Evolutionary conservation across 2,113 vertebrate genomes (phyloP).

Genomic region (Australoheros scitulus): DNA sequence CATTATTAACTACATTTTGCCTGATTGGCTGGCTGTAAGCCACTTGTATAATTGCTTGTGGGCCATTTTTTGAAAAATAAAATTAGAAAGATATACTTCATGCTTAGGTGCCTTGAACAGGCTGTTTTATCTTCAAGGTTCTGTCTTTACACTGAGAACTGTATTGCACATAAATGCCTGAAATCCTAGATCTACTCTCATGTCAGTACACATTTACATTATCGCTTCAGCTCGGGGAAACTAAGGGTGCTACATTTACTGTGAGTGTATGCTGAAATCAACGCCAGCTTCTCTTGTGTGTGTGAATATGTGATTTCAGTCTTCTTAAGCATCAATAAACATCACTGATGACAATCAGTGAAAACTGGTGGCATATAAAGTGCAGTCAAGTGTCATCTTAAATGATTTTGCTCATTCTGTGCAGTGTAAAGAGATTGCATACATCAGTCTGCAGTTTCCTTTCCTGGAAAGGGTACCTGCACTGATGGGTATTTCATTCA

Average conservation of each 20-base stretch:
- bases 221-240: constrained; percentile 2
- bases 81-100: constrained; percentile 22
- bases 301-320: constrained; percentile 44
- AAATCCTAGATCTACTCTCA: constrained; percentile 4
- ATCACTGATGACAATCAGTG: constrained; percentile 72
- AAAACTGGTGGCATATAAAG: constrained; percentile 55
- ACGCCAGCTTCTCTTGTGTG: constrained; percentile 19
- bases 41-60: constrained; percentile 17
- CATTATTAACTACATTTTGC: constrained; percentile 24
- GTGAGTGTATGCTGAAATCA: constrained; percentile 61
- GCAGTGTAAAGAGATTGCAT: constrained; percentile 69
- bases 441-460: constrained; percentile 50
- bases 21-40: constrained; percentile 29
- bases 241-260: constrained; percentile 13
- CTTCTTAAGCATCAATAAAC: constrained; percentile 74
- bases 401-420: constrained; percentile 66
- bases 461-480: constrained; percentile 51
- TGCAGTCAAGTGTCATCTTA: constrained; percentile 67
- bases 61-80: constrained; percentile 35
- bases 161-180: not conserved
- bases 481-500: constrained; percentile 60
- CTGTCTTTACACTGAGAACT: not conserved
- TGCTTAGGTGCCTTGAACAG: constrained; percentile 9
- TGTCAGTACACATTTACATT: constrained; percentile 20
- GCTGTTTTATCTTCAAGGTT: constrained; percentile 12